Percentiles rank a stretch among this genome's conserved stretches.
These are phyloP conservation scores for Pseudococcus longispinus DNA, from an alignment of 2,888 invertebrate species.

Conservation along the genomic window DNA sequence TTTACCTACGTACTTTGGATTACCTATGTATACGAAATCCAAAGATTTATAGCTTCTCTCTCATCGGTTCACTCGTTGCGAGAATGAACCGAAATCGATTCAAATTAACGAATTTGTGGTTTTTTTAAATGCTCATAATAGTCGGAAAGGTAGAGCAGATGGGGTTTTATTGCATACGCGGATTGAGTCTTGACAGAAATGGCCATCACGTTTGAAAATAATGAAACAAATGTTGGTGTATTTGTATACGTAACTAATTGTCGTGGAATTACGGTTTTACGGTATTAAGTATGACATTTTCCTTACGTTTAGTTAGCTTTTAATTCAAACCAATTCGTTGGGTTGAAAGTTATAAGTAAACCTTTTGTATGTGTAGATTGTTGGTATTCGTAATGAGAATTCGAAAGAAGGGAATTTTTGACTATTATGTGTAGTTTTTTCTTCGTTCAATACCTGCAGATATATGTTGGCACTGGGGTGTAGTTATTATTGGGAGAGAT, in stretches of 20 bases:
- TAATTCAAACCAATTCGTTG: not conserved
- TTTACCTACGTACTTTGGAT: too few species aligned
- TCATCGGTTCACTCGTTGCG: not conserved
- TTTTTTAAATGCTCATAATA: not conserved
- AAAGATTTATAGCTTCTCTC: too few species aligned
- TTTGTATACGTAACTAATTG: too few species aligned
- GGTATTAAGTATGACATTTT: too few species aligned
- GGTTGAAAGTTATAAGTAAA: not conserved
- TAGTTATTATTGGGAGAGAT: too few species aligned
- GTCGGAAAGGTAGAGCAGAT: too few species aligned
- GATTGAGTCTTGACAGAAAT: not conserved
- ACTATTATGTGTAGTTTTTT: too few species aligned
- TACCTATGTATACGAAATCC: too few species aligned
- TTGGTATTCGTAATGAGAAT: not conserved
- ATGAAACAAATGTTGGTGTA: not conserved
- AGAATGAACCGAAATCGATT: not conserved
- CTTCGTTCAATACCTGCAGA: too few species aligned
- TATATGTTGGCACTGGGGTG: too few species aligned
- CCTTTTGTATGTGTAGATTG: not conserved
- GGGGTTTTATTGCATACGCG: not conserved
- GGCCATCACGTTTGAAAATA: not conserved
- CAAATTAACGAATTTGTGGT: not conserved
- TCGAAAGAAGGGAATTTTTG: not conserved
- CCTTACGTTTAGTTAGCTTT: not conserved
- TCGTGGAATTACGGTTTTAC: too few species aligned